Evolutionary conservation across 1,140 invertebrate genomes (phyloP), one percentile per base, ranked within the genome.

Genomic region (Aphidius gifuensis): DNA sequence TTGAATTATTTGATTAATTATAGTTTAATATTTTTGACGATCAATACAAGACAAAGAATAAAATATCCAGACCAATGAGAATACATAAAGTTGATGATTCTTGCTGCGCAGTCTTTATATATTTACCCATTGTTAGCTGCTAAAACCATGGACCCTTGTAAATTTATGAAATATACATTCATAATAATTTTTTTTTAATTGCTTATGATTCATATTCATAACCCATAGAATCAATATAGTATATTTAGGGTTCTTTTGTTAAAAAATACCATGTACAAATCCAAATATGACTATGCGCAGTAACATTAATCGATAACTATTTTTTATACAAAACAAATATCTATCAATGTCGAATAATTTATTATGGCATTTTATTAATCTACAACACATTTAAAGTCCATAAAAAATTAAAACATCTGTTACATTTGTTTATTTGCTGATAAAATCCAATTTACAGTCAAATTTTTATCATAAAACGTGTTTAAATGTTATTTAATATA

Each of bases 11-110:
- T 61, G 62, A 68, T 73, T 71, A 70, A 73, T 73, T 76, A 71
- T 55, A 61, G 75, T 73, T 74, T 76, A 76, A 76, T 72, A 59
- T 59, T 79, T 78, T 78, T 72, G 68, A 67, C 75, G 77, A 81
- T 81, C 79, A 80, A 81, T 81, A 81, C 76, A 70, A 74, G 66
- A 79, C 77, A 79, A 79, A 74, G 71, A 73, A 6, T 16, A 67
- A 9, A n/a, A 9, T 39, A 58, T 38, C 23, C 72, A 73, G 73
- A 75, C 77, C 74, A 73, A 78, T 79, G 73, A 64, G 67, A 64
- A 71, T 66, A 68, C 65, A 74, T 69, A 70, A 66, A 32, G 23
- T 63, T 64, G 65, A 72, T 66, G 69, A 64, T 65, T 66, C 65
- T 74, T 53, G 57, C 71, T 73, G 75, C 77, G 53, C 53, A 55